phyloP scores from a whole-genome alignment of 2,113 vertebrate genomes.

The Rynchops niger region DNA sequence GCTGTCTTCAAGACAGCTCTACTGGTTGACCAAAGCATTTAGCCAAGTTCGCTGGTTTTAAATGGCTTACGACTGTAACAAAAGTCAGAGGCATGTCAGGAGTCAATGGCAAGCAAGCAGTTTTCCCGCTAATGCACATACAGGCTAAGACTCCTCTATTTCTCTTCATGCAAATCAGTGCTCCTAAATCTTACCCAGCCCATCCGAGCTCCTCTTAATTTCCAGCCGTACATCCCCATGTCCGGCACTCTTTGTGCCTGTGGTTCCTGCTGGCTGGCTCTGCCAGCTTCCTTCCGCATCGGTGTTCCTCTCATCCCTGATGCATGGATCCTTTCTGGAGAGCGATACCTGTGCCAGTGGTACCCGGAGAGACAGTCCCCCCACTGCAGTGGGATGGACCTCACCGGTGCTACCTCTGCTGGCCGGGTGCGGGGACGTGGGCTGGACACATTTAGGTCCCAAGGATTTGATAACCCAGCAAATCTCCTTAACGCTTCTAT shows the following conservation, averaged over 20 bases:
- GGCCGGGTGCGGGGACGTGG: neutral
- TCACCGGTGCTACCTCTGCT: rapidly evolving
- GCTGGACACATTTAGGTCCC: neutral
- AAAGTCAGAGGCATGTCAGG: neutral
- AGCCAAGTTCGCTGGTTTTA: neutral
- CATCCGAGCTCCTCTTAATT: neutral
- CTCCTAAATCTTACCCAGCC: neutral
- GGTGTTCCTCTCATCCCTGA: neutral
- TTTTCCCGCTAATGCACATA: neutral
- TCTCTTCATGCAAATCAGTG: neutral
- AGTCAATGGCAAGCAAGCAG: neutral
- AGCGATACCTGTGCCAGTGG: rapidly evolving
- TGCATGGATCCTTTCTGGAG: neutral
- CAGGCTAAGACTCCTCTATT: neutral
- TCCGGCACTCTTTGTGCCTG: neutral
- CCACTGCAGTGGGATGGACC: neutral
- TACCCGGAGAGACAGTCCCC: neutral
- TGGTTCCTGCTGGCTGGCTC: neutral
- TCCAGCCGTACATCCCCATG: neutral
- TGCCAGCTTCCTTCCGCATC: neutral
- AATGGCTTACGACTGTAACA: neutral
- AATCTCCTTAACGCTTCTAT: neutral
- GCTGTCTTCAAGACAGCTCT: neutral
- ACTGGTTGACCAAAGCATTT: neutral
- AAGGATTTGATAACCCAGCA: neutral